phyloP scores from a whole-genome alignment of 1,140 invertebrate species.

The Sinella curviseta region DNA sequence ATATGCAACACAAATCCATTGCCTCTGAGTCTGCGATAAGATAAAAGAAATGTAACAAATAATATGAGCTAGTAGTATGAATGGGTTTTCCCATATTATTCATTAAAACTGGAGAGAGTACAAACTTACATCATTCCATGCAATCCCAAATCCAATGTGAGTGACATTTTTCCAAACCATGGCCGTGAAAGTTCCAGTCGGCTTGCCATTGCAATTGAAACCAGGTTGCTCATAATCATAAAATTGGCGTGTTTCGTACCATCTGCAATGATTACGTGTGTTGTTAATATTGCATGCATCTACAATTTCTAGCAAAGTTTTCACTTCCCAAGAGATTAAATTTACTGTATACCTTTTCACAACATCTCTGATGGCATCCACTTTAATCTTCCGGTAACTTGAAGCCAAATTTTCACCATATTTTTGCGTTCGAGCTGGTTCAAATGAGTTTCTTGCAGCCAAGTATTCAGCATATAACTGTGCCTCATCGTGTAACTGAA shows the following conservation, averaged over 20 bases:
- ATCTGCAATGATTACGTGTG: not conserved
- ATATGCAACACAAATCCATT: not conserved
- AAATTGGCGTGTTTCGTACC: not conserved
- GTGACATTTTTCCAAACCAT: not conserved
- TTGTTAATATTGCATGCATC: not conserved
- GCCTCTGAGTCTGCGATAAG: not conserved
- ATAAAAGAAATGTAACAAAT: too few species aligned
- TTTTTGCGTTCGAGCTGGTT: not conserved
- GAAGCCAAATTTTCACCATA: slow-evolving; percentile 39
- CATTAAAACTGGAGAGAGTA: too few species aligned
- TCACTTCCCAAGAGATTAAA: too few species aligned
- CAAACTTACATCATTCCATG: not conserved
- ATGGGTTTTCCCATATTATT: too few species aligned
- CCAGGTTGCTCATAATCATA: slow-evolving; percentile 7
- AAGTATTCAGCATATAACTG: slow-evolving; percentile 27
- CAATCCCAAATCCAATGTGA: not conserved
- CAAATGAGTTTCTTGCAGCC: not conserved
- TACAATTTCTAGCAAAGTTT: not conserved
- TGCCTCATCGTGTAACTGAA: not conserved
- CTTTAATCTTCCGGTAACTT: slow-evolving; percentile 20
- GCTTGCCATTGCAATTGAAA: not conserved
- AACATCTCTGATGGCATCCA: slow-evolving; percentile 28
- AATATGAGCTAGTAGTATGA: too few species aligned
- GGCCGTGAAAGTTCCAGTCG: not conserved
- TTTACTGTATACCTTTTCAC: slow-evolving; percentile 1